These are phyloP conservation scores for Eupelmus urozonus DNA, from an alignment of 2,888 invertebrate species.

Conservation along the genomic window DNA sequence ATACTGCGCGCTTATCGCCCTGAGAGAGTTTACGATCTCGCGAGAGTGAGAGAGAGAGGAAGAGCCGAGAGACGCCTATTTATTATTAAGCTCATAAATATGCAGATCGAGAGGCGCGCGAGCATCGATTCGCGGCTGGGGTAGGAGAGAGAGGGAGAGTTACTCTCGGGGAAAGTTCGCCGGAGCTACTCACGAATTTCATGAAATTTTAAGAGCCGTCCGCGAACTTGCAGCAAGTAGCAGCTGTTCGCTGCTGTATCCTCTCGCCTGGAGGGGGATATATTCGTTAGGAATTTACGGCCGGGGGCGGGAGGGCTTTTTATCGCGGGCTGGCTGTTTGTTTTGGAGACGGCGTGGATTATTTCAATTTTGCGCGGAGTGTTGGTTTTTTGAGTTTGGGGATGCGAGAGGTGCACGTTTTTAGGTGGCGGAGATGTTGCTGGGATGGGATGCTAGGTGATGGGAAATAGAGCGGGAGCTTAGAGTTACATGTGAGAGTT, in stretches of 20 bases:
- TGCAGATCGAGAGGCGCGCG: constrained; percentile 63
- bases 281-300: constrained; percentile 37
- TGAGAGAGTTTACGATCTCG: constrained; percentile 18
- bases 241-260: background rate
- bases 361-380: too few species aligned
- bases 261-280: background rate
- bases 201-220: constrained; percentile 64
- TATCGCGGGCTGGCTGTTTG: too few species aligned
- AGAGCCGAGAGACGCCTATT: constrained; percentile 57
- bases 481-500: too few species aligned
- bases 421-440: too few species aligned
- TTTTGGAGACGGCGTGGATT: too few species aligned
- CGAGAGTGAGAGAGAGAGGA: background rate
- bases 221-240: constrained; percentile 54
- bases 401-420: too few species aligned
- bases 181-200: constrained; percentile 59
- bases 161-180: background rate
- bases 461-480: too few species aligned
- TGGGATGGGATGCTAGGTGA: too few species aligned
- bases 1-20: constrained; percentile 23
- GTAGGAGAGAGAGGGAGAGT: background rate
- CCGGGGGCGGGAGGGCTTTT: background rate
- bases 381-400: too few species aligned
- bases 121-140: constrained; percentile 61
- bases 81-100: constrained; percentile 67